Conservation (phyloP, 2,888 invertebrate genomes). For the Parasteatoda lunata region DNA sequence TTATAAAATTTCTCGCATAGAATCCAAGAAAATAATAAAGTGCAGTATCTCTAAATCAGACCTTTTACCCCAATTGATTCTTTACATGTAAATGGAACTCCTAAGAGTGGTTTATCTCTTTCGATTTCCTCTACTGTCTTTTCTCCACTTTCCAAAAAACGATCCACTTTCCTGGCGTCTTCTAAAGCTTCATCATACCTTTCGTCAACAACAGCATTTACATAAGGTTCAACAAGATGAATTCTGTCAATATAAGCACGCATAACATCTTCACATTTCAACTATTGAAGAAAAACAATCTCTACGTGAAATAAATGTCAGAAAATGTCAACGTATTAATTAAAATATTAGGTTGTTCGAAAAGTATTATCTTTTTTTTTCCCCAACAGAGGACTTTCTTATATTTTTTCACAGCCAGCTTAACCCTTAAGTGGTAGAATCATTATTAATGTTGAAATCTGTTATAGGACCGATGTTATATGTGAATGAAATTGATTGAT, state of each 20-base stretch:
- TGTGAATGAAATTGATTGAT: too few relatives aligned
- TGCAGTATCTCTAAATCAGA: conserved; percentile 68
- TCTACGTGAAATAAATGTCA: not conserved
- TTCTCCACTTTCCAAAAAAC: conserved; percentile 79
- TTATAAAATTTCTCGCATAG: too few relatives aligned
- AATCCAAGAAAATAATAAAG: not conserved
- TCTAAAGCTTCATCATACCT: conserved; percentile 84
- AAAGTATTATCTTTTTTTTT: too few relatives aligned
- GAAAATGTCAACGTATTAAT: too few relatives aligned
- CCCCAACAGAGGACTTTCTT: too few relatives aligned
- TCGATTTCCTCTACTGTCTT: conserved; percentile 78
- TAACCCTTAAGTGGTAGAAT: too few relatives aligned
- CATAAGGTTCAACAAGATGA: conserved; percentile 82
- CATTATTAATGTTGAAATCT: too few relatives aligned
- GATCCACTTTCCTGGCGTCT: conserved; percentile 85
- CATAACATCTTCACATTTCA: conserved; percentile 83
- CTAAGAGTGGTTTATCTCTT: conserved; percentile 85
- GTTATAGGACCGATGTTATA: too few relatives aligned
- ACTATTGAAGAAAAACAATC: conserved; percentile 74
- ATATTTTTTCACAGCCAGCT: too few relatives aligned
- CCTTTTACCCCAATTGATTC: conserved; percentile 90
- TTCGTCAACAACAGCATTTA: conserved; percentile 89
- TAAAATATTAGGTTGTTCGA: too few relatives aligned
- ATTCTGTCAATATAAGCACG: conserved; percentile 85
- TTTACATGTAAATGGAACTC: conserved; percentile 93